These are phyloP conservation scores for Atherinomorus stipes DNA, from an alignment of 2,113 vertebrate species.

Conservation along the genomic window DNA sequence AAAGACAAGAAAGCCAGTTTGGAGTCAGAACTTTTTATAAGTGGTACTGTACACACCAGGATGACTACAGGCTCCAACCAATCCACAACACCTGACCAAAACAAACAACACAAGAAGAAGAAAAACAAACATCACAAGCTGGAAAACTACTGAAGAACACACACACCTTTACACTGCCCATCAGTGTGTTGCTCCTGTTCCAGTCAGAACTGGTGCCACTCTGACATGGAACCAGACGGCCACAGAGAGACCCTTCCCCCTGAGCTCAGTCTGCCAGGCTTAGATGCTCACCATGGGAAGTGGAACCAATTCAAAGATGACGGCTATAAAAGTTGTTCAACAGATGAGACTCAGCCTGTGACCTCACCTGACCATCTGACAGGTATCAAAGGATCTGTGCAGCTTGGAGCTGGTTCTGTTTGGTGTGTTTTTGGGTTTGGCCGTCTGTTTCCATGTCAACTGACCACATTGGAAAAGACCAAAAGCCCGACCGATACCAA, in stretches of 20 bases:
- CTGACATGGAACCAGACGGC: not conserved
- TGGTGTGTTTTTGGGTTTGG: not conserved
- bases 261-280: slow-evolving; percentile 15
- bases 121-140: slow-evolving; percentile 27
- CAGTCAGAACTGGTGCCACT: not conserved
- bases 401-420: not conserved
- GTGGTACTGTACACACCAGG: slow-evolving; percentile 56
- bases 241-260: not conserved
- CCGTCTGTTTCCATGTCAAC: slow-evolving; percentile 40
- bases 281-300: not conserved
- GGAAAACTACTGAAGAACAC: slow-evolving; percentile 18
- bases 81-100: slow-evolving; percentile 48
- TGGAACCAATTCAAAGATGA: not conserved
- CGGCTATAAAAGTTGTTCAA: too few relatives aligned
- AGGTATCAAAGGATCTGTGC: not conserved
- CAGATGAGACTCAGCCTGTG: too few relatives aligned
- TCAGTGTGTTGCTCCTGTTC: too few relatives aligned
- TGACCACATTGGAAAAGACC: not conserved
- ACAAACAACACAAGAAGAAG: slow-evolving; percentile 42
- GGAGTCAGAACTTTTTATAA: slow-evolving; percentile 70
- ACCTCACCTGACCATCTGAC: not conserved
- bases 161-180: not conserved
- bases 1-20: slow-evolving; percentile 34
- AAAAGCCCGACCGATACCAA: not conserved
- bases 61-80: slow-evolving; percentile 55